Percentiles rank a stretch among this genome's conserved stretches.
Conservation (phyloP, 2,113 vertebrate species). For the Orientallactaga bullata region DNA sequence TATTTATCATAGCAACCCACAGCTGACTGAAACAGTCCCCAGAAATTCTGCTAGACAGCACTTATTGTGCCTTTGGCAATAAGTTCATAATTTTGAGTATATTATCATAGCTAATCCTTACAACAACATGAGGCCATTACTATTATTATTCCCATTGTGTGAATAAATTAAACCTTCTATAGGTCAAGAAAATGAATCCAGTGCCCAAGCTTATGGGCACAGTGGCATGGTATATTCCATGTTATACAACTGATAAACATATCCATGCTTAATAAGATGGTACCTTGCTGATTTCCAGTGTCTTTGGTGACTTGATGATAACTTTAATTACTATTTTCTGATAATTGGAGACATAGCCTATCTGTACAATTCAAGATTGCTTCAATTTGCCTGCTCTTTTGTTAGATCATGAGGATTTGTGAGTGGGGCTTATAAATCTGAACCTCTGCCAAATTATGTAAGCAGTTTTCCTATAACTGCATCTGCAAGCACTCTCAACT, state of each 20-base stretch:
- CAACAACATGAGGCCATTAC: not conserved
- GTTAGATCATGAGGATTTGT: not conserved
- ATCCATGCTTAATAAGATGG: not conserved
- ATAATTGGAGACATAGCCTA: not conserved
- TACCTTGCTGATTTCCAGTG: not conserved
- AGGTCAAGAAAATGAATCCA: not conserved
- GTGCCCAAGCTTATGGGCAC: not conserved
- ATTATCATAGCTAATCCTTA: not conserved
- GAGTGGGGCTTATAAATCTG: constrained; percentile 6
- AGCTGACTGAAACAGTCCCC: not conserved
- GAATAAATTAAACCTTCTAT: not conserved
- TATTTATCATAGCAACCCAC: not conserved
- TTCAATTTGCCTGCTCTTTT: not conserved
- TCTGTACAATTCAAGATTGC: not conserved
- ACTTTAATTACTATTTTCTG: not conserved
- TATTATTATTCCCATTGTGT: not conserved
- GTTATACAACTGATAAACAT: not conserved
- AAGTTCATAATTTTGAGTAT: not conserved
- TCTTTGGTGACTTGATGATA: not conserved
- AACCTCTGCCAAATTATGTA: constrained; percentile 10
- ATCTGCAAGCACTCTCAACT: not conserved
- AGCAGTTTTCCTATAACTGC: constrained; percentile 47
- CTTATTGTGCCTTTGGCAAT: not conserved
- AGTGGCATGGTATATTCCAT: not conserved
- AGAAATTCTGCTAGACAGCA: not conserved